phyloP scores from a whole-genome alignment of 2,797 vertebrate genomes.

The Anabas testudineus region DNA sequence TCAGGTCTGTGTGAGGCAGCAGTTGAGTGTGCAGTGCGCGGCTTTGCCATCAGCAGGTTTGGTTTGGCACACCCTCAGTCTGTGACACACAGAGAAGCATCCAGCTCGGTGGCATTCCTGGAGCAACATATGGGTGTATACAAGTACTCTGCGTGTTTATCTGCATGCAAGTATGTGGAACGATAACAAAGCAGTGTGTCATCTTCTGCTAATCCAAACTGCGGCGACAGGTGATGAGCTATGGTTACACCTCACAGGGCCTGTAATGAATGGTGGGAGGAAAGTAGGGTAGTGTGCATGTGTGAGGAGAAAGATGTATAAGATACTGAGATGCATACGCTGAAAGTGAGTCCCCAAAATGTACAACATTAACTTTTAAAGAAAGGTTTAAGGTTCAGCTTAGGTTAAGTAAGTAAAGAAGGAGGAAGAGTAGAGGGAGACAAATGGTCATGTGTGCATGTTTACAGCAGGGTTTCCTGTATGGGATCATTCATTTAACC shows the following conservation, averaged over 20 bases:
- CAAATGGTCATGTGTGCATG: neutral
- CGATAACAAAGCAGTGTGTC: constrained; percentile 27
- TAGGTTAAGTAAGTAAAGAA: neutral
- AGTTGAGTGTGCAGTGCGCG: neutral
- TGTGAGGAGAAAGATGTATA: neutral
- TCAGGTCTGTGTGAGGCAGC: neutral
- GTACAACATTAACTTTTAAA: neutral
- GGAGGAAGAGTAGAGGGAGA: neutral
- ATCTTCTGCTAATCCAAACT: neutral
- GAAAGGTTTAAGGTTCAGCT: too few relatives aligned
- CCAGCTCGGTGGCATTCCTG: constrained; percentile 69
- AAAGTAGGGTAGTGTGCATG: neutral
- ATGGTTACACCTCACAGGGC: constrained; percentile 7
- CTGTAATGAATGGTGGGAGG: constrained; percentile 2
- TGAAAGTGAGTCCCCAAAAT: neutral
- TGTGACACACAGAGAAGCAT: constrained; percentile 53
- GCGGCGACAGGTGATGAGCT: constrained; percentile 1
- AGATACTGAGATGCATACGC: neutral
- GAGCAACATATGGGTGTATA: constrained; percentile 42
- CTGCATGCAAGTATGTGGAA: constrained; percentile 27
- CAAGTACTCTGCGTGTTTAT: constrained; percentile 12
- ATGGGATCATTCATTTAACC: neutral
- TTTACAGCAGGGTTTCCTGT: neutral
- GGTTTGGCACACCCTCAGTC: constrained; percentile 53
- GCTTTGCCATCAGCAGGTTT: constrained; percentile 8